phyloP scores from a whole-genome alignment of 2,888 invertebrate species.

The Hedya salicella region DNA sequence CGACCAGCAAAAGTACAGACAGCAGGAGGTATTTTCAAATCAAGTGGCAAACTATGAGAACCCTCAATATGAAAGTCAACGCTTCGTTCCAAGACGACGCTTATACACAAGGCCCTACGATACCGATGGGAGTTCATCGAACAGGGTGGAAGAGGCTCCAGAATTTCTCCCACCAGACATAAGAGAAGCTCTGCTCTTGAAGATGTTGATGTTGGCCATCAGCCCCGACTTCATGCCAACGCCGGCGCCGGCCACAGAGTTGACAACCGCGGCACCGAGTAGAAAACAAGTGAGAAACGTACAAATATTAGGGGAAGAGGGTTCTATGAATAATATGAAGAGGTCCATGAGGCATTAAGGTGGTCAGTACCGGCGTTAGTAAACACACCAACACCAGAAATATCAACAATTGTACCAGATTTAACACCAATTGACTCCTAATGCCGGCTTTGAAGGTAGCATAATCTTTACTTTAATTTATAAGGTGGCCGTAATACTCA shows the following conservation, averaged over 20 bases:
- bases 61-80: constrained; percentile 77
- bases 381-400: not conserved
- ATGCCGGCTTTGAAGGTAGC: constrained; percentile 13
- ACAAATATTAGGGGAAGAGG: constrained; percentile 88
- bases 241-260: constrained; percentile 71
- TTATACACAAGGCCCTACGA: constrained; percentile 72
- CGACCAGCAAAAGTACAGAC: constrained; percentile 67
- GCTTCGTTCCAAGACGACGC: constrained; percentile 75
- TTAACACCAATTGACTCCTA: constrained; percentile 1
- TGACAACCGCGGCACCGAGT: constrained; percentile 80
- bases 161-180: constrained; percentile 89
- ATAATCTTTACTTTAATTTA: constrained; percentile 53
- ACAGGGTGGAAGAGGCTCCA: constrained; percentile 79
- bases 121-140: constrained; percentile 70
- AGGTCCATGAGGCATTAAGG: constrained; percentile 65
- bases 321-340: constrained; percentile 69
- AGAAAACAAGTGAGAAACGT: constrained; percentile 88
- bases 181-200: constrained; percentile 88
- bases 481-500: constrained; percentile 64
- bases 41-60: constrained; percentile 70
- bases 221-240: constrained; percentile 85
- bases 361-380: constrained; percentile 42
- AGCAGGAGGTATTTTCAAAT: constrained; percentile 70
- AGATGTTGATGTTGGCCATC: constrained; percentile 90
- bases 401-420: not conserved